Evolutionary conservation across 2,888 invertebrate species (phyloP).

Genomic region (Aleiodes alternator): DNA sequence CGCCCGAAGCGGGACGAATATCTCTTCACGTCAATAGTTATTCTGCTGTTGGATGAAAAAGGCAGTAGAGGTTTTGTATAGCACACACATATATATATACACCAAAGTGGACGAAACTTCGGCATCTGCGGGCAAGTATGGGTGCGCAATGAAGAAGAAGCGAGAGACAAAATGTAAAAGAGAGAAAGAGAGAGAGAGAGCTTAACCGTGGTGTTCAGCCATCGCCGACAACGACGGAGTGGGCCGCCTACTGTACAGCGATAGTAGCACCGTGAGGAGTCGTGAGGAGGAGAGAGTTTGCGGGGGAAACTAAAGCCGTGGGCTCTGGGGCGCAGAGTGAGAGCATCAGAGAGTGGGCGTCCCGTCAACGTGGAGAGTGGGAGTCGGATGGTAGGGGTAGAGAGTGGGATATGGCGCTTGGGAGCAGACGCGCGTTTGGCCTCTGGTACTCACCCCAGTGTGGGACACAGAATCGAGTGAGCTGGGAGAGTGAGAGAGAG

Average conservation of each 20-base stretch:
- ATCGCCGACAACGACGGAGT: conserved; percentile 48
- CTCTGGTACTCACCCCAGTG: conserved; percentile 53
- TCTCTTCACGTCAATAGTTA: conserved; percentile 52
- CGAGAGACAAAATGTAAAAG: conserved; percentile 17
- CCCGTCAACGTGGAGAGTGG: conserved; percentile 12
- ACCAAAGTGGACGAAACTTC: conserved; percentile 49
- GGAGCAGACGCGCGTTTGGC: conserved; percentile 55
- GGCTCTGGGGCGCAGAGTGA: conserved; percentile 30
- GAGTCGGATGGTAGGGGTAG: conserved; percentile 46
- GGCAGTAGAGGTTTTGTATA: conserved; percentile 31
- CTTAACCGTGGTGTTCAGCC: conserved; percentile 55
- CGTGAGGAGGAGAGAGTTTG: conserved; percentile 5
- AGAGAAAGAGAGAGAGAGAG: conserved; percentile 48
- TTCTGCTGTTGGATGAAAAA: conserved; percentile 36
- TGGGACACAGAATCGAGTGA: conserved; percentile 50
- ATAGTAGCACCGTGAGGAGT: conserved; percentile 19
- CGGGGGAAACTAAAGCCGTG: not conserved
- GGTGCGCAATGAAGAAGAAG: conserved; percentile 39
- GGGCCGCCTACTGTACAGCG: conserved; percentile 31
- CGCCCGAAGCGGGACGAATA: conserved; percentile 70
- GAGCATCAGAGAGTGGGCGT: conserved; percentile 37
- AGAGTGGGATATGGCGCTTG: conserved; percentile 52
- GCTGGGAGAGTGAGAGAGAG: conserved; percentile 44
- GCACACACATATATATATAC: conserved; percentile 39
- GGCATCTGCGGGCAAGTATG: conserved; percentile 53